These are phyloP conservation scores for Rhabdornis inornatus DNA, from an alignment of 2,113 vertebrate species.

Conservation along the genomic window DNA sequence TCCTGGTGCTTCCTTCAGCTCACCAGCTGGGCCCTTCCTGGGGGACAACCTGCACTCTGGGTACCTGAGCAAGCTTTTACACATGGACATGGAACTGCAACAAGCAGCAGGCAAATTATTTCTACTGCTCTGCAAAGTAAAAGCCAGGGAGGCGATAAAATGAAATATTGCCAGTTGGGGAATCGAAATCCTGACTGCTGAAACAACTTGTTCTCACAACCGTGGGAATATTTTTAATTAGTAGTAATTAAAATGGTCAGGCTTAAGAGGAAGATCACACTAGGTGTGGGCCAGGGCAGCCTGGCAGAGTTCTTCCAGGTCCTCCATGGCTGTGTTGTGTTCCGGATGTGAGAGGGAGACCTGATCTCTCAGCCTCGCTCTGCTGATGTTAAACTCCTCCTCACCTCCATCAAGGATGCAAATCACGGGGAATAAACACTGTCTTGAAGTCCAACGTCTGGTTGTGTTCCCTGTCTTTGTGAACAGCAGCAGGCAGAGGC, in stretches of 20 bases:
- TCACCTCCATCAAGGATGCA: not conserved
- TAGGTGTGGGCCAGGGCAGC: not conserved
- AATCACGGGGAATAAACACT: not conserved
- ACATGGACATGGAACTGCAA: not conserved
- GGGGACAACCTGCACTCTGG: not conserved
- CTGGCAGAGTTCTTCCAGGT: not conserved
- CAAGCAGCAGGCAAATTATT: not conserved
- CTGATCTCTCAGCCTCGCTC: not conserved
- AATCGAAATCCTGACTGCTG: not conserved
- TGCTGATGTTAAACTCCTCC: not conserved
- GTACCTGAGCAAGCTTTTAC: not conserved
- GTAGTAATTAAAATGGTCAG: not conserved
- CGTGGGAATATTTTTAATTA: not conserved
- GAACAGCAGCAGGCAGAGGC: not conserved
- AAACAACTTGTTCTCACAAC: not conserved
- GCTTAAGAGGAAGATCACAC: not conserved
- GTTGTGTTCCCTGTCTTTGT: not conserved
- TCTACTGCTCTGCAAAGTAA: not conserved
- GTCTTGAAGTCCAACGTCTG: not conserved
- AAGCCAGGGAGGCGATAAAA: not conserved
- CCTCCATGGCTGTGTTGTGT: fast-evolving
- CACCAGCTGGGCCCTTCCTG: not conserved
- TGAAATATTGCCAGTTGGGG: not conserved
- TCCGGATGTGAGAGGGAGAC: not conserved
- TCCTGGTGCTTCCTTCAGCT: not conserved